Evolutionary conservation across 2,797 vertebrate genomes (phyloP).

Genomic region (Acrossocheilus wenchowensis): DNA sequence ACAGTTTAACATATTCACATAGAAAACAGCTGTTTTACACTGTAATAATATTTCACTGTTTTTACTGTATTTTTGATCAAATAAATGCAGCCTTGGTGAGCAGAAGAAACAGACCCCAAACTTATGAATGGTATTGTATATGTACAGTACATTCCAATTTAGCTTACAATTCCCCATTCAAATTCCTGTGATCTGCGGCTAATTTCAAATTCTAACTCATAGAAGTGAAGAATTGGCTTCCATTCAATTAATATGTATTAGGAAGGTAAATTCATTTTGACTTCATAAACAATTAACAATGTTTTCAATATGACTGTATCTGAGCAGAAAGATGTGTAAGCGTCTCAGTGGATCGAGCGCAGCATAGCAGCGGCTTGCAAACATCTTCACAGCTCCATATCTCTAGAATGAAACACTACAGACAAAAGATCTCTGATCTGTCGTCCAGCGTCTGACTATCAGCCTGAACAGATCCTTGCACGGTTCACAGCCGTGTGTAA

Average conservation of each 20-base stretch:
- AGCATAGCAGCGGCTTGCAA: background rate
- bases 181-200: too few relatives aligned
- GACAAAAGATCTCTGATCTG: background rate
- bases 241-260: too few relatives aligned
- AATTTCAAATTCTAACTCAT: background rate
- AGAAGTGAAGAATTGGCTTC: too few relatives aligned
- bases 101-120: too few relatives aligned
- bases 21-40: too few relatives aligned
- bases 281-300: background rate
- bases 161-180: too few relatives aligned
- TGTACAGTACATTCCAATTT: too few relatives aligned
- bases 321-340: background rate
- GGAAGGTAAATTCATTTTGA: background rate
- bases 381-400: background rate
- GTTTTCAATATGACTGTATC: background rate
- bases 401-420: background rate
- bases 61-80: too few relatives aligned
- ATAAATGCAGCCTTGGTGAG: too few relatives aligned
- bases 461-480: slow-evolving; percentile 7
- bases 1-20: too few relatives aligned
- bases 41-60: too few relatives aligned
- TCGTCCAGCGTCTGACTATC: background rate
- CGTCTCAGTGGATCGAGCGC: background rate
- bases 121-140: too few relatives aligned
- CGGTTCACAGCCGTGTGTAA: slow-evolving; percentile 30